Base-by-base conservation (phyloP, 2,888 invertebrate species). In the Drosophila gaucha region DNA sequence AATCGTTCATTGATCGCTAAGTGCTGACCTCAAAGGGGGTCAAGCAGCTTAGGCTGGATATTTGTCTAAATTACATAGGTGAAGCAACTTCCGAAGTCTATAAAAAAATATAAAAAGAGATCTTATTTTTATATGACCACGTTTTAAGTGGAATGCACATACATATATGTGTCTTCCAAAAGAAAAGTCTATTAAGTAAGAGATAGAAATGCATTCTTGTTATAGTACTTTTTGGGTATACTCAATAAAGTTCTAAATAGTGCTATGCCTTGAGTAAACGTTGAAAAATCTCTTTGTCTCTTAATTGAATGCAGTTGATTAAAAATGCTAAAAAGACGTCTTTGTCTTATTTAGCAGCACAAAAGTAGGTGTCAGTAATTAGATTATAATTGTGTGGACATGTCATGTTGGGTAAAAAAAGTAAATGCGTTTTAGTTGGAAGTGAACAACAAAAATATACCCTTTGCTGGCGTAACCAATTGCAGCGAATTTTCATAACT, bases 331-430 rank as follows among this genome's bases (percentile, higher is more conserved):
- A 31, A 47, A 31, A 31, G 26, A 30, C 64, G 59, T 35, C 46
- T 60, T 66, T 47, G 65, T 44, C 56, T 22, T 38, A 26, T 46
- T 43, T 44, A 60, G 56, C 50, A 69, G 54, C 12, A 49, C 24
- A 31, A 35, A 43, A 58, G 74, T 68, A 67, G 79, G 67, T 68
- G 71, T 78, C 50, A 57, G 66, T 67, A 78, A 51, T 64, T 58
- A 56, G 55, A 50, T 49, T 47, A 43, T 57, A 63, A 65, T 47
- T 38, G 55, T 41, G 54, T 44, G 47, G 18, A 50, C 63, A 57
- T 60, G 18, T 44, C 52, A 65, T 78, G 47, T 65, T 59, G 39
- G 66, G 31, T 39, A 16, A 43, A 28, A 59, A 20, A 31, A 52
- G 64, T 65, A 12, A 24, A 2, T 16, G 6, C 16, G 12, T 3